phyloP scores from a whole-genome alignment of 2,888 invertebrate genomes.

The Lucinisca nassula region DNA sequence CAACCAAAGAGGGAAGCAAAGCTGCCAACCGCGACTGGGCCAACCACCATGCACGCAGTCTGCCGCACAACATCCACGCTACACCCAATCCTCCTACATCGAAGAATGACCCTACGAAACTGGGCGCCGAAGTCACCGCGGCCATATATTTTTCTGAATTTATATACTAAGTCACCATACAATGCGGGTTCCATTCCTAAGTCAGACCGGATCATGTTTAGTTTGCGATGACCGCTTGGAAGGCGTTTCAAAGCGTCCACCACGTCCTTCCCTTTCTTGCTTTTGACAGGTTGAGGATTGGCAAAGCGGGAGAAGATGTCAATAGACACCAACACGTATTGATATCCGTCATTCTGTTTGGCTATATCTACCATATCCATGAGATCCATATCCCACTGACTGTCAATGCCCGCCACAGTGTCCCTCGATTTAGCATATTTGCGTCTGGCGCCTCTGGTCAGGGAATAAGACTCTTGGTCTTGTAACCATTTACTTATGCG shows the following conservation, averaged over 20 bases:
- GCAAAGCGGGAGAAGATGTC: background rate
- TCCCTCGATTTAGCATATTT: background rate
- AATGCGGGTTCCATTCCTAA: background rate
- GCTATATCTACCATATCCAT: background rate
- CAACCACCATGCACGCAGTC: too few species aligned
- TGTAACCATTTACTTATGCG: constrained; percentile 3
- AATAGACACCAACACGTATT: background rate
- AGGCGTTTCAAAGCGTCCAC: background rate
- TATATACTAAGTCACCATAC: too few species aligned
- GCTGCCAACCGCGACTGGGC: too few species aligned
- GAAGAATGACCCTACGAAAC: too few species aligned
- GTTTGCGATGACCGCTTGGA: background rate
- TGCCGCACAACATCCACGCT: too few species aligned
- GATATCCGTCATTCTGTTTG: background rate
- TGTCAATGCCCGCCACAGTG: background rate
- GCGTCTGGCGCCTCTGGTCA: constrained; percentile 10
- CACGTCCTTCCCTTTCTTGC: background rate
- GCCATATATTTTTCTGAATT: too few species aligned
- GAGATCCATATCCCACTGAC: constrained; percentile 1
- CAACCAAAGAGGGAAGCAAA: too few species aligned
- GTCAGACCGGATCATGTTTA: background rate
- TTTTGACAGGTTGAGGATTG: background rate
- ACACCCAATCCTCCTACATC: too few species aligned
- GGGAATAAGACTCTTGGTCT: constrained; percentile 14
- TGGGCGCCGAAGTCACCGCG: too few species aligned